phyloP scores from a whole-genome alignment of 2,797 vertebrate genomes.

The Clangula hyemalis region DNA sequence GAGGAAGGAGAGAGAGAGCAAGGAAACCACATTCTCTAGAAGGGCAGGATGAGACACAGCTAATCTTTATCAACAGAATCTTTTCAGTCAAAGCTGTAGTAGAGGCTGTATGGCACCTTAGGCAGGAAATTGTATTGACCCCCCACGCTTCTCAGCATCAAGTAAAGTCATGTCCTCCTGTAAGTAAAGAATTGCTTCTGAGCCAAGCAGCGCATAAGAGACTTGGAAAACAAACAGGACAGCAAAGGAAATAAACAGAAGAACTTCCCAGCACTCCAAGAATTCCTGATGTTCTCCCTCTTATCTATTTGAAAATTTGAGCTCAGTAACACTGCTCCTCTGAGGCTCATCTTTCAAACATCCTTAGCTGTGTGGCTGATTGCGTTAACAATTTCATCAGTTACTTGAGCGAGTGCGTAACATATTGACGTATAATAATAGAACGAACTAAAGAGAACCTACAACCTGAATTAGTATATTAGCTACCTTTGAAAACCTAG shows the following conservation, averaged over 20 bases:
- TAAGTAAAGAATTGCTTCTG: neutral
- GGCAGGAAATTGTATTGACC: neutral
- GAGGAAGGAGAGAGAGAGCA: neutral
- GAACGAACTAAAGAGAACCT: neutral
- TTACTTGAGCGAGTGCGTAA: neutral
- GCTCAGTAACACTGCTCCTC: neutral
- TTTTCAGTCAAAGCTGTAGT: neutral
- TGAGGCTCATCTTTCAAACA: neutral
- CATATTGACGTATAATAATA: neutral
- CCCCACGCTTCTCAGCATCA: neutral
- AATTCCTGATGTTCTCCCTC: neutral
- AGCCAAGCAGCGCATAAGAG: neutral
- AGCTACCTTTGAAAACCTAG: neutral
- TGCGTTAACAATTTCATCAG: neutral
- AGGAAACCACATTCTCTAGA: accelerated
- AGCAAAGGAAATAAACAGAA: neutral
- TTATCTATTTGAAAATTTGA: neutral
- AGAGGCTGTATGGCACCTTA: neutral
- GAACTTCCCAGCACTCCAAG: neutral
- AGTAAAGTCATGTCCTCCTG: neutral
- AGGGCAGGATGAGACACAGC: neutral
- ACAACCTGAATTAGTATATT: neutral
- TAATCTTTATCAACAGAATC: conserved; percentile 6
- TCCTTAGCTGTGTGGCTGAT: neutral
- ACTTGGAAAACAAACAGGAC: neutral